phyloP scores from a whole-genome alignment of 2,888 invertebrate species.

The Melipona bicolor region DNA sequence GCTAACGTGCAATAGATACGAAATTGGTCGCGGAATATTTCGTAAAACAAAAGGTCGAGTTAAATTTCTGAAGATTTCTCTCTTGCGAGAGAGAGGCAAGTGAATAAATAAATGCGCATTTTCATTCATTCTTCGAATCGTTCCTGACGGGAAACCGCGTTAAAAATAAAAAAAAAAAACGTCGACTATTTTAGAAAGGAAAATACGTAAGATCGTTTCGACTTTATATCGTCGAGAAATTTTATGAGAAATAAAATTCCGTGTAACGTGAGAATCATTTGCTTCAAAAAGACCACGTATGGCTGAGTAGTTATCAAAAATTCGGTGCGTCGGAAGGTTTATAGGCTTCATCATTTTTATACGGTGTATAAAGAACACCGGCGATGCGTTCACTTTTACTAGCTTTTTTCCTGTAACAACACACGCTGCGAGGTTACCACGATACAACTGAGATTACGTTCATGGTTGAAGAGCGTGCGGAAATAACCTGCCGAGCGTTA shows the following conservation, averaged over 20 bases:
- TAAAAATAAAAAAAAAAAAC: too few relatives aligned
- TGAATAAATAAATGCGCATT: not conserved
- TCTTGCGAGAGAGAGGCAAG: not conserved
- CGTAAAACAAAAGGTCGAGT: not conserved
- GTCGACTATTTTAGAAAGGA: too few relatives aligned
- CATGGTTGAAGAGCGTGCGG: not conserved
- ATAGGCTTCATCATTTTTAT: not conserved
- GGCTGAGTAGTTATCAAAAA: not conserved
- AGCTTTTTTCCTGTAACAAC: not conserved
- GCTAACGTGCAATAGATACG: not conserved
- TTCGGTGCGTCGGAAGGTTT: not conserved
- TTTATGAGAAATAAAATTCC: not conserved
- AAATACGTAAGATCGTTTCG: not conserved
- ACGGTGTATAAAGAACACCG: not conserved
- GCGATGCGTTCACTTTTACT: not conserved
- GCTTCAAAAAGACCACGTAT: not conserved
- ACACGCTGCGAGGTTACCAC: not conserved
- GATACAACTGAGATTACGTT: not conserved
- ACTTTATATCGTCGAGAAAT: not conserved
- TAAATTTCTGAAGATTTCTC: not conserved
- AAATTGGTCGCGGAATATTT: not conserved
- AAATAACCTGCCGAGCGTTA: not conserved
- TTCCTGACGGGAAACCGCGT: not conserved
- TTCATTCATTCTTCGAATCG: not conserved
- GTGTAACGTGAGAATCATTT: not conserved